Percentiles rank a stretch among this genome's conserved stretches.
These are phyloP conservation scores for Hippopotamyrus pictus DNA, from an alignment of 2,797 vertebrate species.

Conservation along the genomic window DNA sequence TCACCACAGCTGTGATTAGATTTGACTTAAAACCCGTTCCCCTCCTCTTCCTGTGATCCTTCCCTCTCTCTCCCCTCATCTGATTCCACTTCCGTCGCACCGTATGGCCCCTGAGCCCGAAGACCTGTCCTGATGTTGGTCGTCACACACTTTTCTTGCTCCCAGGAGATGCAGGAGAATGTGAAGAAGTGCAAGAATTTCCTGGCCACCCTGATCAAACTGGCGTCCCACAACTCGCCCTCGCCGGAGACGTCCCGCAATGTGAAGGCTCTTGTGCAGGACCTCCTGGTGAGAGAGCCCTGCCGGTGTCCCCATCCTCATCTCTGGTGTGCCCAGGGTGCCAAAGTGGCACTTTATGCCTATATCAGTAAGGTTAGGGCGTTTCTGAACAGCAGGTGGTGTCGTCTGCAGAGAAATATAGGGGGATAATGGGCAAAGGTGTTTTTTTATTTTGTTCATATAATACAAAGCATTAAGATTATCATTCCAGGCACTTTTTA, in stretches of 20 bases:
- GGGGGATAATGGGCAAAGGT: neutral
- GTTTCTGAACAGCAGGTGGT: neutral
- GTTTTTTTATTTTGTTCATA: neutral
- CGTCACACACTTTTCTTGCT: neutral
- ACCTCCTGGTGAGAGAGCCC: conserved; percentile 69
- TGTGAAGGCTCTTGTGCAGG: conserved; percentile 79
- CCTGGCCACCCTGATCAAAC: conserved; percentile 78
- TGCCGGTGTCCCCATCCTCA: neutral
- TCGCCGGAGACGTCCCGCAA: conserved; percentile 79
- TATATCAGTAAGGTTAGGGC: neutral
- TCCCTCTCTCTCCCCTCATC: neutral
- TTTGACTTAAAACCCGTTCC: too few species aligned
- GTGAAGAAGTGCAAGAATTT: conserved; percentile 88
- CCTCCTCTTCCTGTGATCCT: neutral
- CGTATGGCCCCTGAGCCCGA: neutral
- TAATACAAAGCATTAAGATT: neutral
- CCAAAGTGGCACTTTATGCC: neutral
- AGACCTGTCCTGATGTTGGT: neutral
- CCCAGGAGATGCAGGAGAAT: conserved; percentile 83
- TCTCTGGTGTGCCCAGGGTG: neutral
- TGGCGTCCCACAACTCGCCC: conserved; percentile 79
- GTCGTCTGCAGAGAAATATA: neutral
- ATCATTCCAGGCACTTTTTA: neutral
- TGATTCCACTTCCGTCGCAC: neutral
- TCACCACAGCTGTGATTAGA: conserved; percentile 32